phyloP scores from a whole-genome alignment of 2,797 vertebrate genomes.

The Crypturellus tataupa region DNA sequence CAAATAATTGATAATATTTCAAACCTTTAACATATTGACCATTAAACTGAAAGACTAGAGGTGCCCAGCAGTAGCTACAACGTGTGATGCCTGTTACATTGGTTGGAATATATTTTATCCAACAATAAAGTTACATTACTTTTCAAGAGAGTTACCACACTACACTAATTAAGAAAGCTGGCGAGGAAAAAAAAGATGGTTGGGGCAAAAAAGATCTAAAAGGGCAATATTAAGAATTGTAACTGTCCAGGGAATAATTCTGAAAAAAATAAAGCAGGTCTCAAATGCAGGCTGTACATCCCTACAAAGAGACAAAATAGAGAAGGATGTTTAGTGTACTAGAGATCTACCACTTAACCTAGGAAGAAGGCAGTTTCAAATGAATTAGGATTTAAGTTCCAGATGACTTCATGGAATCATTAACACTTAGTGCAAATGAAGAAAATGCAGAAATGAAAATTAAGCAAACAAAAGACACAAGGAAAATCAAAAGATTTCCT shows the following conservation, averaged over 20 bases:
- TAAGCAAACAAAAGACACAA: constrained; percentile 47
- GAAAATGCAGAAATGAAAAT: constrained; percentile 11
- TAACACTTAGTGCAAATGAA: constrained; percentile 15
- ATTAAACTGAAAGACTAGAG: not conserved
- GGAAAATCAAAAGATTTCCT: not conserved
- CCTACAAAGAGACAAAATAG: not conserved
- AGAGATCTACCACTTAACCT: not conserved
- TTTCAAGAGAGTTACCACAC: not conserved
- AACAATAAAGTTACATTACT: not conserved
- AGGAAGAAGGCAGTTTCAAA: not conserved
- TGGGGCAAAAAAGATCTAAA: not conserved
- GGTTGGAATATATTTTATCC: not conserved
- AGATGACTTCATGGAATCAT: constrained; percentile 24
- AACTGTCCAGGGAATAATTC: not conserved
- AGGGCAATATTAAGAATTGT: not conserved
- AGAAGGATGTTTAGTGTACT: not conserved
- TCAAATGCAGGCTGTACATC: not conserved
- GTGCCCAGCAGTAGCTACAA: not conserved
- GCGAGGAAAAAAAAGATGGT: not conserved
- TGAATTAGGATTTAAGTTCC: constrained; percentile 28
- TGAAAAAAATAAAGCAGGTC: not conserved
- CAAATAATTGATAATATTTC: not conserved
- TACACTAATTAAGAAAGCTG: not conserved
- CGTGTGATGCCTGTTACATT: not conserved
- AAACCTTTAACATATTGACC: not conserved